Base-by-base conservation (phyloP, 2,888 invertebrate species). In the Sympetrum striolatum region DNA sequence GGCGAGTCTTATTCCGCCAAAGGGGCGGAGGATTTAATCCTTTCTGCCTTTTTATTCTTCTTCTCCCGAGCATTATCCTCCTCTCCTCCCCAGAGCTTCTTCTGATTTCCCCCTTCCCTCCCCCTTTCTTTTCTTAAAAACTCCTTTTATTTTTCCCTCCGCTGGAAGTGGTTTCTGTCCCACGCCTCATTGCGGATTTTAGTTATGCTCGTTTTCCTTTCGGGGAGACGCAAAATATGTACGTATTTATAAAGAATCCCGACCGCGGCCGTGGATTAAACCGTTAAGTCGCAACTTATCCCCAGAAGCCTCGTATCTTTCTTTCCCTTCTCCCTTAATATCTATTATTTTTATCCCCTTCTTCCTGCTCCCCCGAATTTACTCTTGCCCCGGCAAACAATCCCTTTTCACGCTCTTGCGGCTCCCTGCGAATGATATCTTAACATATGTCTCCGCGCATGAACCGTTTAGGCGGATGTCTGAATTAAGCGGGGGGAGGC, bases 101-200 rank as follows among this genome's bases (percentile, higher is more conserved):
- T 86, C 60, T 86, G 22, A 35, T 60, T 86, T 12, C 37, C 3
- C n/a, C 31, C 35, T 35, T 8, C 82, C 22, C 25, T 14, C 31
- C 18, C 35, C 37, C 37, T 39, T 22, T 58, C 82, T 10, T 12
- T 81, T 48, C 53, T 31, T 73, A 31, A 73, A 31, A 73, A 73
- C 31, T 31, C 31, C 73, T 31, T 73, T 73, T 73, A 8, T 31
- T 73, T 73, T 39, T 53, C 58, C 60, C 60, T 82, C 58, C 53
- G 53, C 58, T 86, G 86, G 86, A 86, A 86, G 86, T 86, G 86
- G 86, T 86, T 86, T 53, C 86, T 86, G 86, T 86, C 86, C 86
- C 37, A 86, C 86, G 86, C 86, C 86, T 86, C 86, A 86, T 86
- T 86, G 86, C 86, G 86, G 86, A 86, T 86, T 86, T 86, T 86